Percentiles rank a stretch among this genome's conserved stretches.
phyloP scores from a whole-genome alignment of 1,140 invertebrate genomes.

The Pseudomyrmex concolor region DNA sequence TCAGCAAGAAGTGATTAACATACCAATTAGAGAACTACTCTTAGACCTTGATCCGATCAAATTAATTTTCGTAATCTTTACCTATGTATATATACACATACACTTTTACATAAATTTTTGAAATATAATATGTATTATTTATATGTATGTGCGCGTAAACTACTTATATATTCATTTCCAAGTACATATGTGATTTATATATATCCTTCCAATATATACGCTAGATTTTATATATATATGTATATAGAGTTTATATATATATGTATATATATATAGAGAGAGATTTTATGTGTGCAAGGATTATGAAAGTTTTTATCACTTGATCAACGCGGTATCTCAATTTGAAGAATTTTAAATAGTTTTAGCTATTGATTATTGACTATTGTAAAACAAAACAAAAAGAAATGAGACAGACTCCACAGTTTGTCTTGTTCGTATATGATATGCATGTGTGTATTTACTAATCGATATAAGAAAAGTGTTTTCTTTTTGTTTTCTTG shows the following conservation, averaged over 20 bases:
- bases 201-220: slow-evolving; percentile 39
- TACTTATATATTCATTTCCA: not conserved
- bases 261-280: not conserved
- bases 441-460: slow-evolving; percentile 1
- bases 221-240: slow-evolving; percentile 60
- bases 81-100: slow-evolving; percentile 13
- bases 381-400: not conserved
- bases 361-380: not conserved
- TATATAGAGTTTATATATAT: too few relatives aligned
- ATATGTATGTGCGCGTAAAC: slow-evolving; percentile 13
- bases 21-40: not conserved
- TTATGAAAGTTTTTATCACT: slow-evolving; percentile 22
- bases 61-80: slow-evolving; percentile 26
- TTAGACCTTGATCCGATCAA: slow-evolving; percentile 24
- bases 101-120: too few relatives aligned
- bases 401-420: not conserved
- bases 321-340: not conserved
- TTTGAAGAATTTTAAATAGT: slow-evolving; percentile 15
- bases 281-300: slow-evolving; percentile 48
- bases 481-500: not conserved
- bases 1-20: slow-evolving; percentile 26
- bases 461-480: slow-evolving; percentile 50
- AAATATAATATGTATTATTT: slow-evolving; percentile 3
- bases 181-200: slow-evolving; percentile 30
- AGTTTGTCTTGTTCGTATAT: not conserved